phyloP scores from a whole-genome alignment of 2,797 vertebrate genomes.

The Schizopygopsis malacanthus region DNA sequence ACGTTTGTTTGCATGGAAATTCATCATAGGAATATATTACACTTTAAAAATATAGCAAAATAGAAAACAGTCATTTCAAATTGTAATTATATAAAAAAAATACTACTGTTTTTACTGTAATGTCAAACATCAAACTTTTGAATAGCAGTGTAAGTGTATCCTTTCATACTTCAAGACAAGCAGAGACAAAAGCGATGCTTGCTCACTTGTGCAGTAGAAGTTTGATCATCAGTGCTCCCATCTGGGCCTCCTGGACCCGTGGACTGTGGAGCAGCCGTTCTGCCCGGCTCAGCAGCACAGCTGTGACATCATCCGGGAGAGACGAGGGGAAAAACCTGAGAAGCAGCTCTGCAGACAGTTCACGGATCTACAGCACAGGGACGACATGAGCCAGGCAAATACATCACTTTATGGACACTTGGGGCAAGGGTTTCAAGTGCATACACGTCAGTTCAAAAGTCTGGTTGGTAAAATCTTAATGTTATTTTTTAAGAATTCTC shows the following conservation, averaged over 20 bases:
- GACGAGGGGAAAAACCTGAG: slow-evolving; percentile 78
- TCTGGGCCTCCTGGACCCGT: slow-evolving; percentile 87
- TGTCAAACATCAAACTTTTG: background rate
- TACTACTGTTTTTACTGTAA: background rate
- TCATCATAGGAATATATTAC: background rate
- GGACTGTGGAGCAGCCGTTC: slow-evolving; percentile 80
- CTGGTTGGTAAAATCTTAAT: background rate
- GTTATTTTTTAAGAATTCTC: background rate
- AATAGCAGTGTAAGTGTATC: background rate
- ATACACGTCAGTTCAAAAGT: background rate
- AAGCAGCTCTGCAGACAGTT: slow-evolving; percentile 83
- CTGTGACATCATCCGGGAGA: slow-evolving; percentile 70
- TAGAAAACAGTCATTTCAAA: background rate
- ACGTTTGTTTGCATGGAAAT: background rate
- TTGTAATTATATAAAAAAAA: background rate
- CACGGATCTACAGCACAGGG: slow-evolving; percentile 81
- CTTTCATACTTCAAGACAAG: too few relatives aligned
- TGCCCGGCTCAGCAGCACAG: slow-evolving; percentile 73
- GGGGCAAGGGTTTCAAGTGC: background rate
- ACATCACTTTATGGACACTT: background rate
- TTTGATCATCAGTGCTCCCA: slow-evolving; percentile 84
- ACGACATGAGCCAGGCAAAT: background rate
- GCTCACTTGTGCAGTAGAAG: slow-evolving; percentile 85
- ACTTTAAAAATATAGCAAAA: background rate
- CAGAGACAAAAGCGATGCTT: background rate